phyloP scores from a whole-genome alignment of 2,888 invertebrate genomes.

The Didymodactylos carnosus region DNA sequence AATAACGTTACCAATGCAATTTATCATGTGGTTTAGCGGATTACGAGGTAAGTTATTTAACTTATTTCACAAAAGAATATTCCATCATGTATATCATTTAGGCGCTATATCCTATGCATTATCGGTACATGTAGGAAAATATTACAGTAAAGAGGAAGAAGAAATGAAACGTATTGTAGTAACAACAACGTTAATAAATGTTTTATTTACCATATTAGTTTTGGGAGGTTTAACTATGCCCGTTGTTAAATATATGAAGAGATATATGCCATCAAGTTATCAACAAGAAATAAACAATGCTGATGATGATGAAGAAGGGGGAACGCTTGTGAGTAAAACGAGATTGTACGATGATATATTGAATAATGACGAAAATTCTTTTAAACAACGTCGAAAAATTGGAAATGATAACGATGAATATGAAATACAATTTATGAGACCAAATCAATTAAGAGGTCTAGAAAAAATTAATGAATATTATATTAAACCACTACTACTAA shows the following conservation, averaged over 20 bases:
- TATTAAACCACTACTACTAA: constrained; percentile 81
- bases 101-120: not conserved
- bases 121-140: constrained; percentile 18
- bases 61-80: too few species aligned
- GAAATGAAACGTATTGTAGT: constrained; percentile 88
- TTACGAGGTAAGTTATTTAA: too few species aligned
- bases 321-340: constrained; percentile 63
- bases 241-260: constrained; percentile 47
- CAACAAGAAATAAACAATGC: constrained; percentile 32
- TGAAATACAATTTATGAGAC: constrained; percentile 4
- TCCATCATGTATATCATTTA: not conserved
- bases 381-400: constrained; percentile 22
- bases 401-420: not conserved
- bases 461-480: constrained; percentile 74
- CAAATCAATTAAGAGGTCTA: constrained; percentile 47
- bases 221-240: constrained; percentile 97
- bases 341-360: constrained; percentile 57
- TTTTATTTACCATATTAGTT: constrained; percentile 76
- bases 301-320: not conserved
- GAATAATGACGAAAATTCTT: constrained; percentile 32
- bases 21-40: constrained; percentile 98
- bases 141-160: constrained; percentile 41
- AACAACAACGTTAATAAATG: constrained; percentile 89
- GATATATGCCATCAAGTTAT: not conserved
- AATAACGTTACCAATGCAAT: constrained; percentile 93